phyloP scores from a whole-genome alignment of 2,797 vertebrate species.

The Onychomys torridus region DNA sequence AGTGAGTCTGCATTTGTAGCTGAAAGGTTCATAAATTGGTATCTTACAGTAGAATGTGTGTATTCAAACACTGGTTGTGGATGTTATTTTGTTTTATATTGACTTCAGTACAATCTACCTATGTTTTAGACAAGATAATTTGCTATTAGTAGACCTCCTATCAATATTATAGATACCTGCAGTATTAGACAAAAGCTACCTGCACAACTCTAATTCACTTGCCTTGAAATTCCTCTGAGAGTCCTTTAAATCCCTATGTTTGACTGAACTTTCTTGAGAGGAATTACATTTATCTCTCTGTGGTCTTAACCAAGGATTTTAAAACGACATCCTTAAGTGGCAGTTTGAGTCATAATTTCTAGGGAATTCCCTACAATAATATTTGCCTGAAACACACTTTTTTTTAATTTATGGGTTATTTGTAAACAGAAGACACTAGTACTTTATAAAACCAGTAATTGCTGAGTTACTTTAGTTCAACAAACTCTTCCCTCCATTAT shows the following conservation, averaged over 20 bases:
- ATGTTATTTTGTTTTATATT: not conserved
- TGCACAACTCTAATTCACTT: not conserved
- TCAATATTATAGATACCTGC: not conserved
- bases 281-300: not conserved
- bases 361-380: not conserved
- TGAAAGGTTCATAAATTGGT: not conserved
- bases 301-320: not conserved
- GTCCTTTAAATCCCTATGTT: not conserved
- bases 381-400: not conserved
- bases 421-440: not conserved
- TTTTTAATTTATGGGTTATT: not conserved
- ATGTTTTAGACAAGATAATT: not conserved
- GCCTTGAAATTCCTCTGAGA: not conserved
- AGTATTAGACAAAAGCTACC: not conserved
- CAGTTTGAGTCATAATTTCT: not conserved
- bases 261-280: not conserved
- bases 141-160: not conserved
- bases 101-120: not conserved
- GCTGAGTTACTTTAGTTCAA: not conserved
- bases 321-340: not conserved
- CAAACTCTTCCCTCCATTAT: not conserved
- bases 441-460: not conserved
- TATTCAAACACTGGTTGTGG: not conserved
- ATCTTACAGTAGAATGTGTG: not conserved
- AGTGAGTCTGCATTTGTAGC: not conserved